A percentile compares a stretch with the other conserved stretches of the same genome.
phyloP scores from a whole-genome alignment of 2,113 vertebrate species.

The Calonectris borealis region DNA sequence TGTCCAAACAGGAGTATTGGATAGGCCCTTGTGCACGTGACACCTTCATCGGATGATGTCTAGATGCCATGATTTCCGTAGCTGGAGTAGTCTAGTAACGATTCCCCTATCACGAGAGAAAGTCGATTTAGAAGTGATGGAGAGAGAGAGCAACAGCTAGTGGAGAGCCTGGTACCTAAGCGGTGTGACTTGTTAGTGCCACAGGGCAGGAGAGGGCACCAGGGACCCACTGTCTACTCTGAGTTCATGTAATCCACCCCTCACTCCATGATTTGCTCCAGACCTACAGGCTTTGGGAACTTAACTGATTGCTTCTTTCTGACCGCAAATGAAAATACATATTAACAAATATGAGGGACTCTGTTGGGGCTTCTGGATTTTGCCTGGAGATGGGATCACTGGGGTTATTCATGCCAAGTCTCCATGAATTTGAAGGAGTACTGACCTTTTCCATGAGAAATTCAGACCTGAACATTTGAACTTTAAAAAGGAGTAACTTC shows the following conservation, averaged over 20 bases:
- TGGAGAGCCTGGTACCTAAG: not conserved
- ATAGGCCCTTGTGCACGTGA: not conserved
- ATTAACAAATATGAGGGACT: not conserved
- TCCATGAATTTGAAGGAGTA: not conserved
- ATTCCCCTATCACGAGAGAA: not conserved
- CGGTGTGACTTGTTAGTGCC: not conserved
- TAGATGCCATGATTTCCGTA: not conserved
- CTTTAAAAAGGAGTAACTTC: not conserved
- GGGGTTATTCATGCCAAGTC: not conserved
- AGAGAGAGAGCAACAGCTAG: not conserved
- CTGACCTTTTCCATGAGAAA: not conserved
- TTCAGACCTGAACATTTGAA: not conserved
- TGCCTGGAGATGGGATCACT: not conserved
- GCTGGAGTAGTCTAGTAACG: not conserved
- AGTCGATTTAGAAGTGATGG: not conserved
- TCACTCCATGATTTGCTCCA: not conserved
- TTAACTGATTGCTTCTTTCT: not conserved
- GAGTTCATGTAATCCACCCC: not conserved
- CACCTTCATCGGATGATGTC: not conserved
- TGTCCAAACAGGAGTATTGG: not conserved
- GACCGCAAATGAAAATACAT: not conserved
- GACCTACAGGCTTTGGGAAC: not conserved
- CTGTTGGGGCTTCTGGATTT: not conserved
- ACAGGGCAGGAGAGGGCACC: not conserved
- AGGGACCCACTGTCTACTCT: not conserved